Evolutionary conservation across 2,888 invertebrate genomes (phyloP), one percentile per base, ranked within the genome.

Genomic region (Caenorhabditis afra): DNA sequence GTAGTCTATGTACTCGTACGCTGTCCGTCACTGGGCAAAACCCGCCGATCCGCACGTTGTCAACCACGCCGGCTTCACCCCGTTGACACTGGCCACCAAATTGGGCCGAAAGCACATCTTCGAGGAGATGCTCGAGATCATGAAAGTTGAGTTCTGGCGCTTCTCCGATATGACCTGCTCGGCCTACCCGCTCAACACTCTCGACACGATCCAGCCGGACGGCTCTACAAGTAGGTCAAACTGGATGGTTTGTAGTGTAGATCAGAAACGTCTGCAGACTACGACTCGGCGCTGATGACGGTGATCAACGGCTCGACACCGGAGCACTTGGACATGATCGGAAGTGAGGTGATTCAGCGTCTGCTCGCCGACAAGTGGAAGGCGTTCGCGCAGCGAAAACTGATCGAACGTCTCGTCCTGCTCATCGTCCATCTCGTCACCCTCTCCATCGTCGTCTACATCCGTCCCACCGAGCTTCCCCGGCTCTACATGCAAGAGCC

Each of bases 311-410:
- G 98, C 67, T 96, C 95, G 11, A 97, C 97, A 90, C 95, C 96
- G 89, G 97, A 96, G 89, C 99, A 99, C 93, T 93, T 99, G 90
- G 96, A 98, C 91, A 99, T 99, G 97, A 92, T 99, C 88, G 97
- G 97, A 90, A 97, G 97, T 57, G 98, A 98, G 37, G 98, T 99
- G 70, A 97, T 99, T 89, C 96, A 97, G 91, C 93, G 96, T 88
- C 92, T 99, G 58, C 93, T 99, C 18, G 97, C 97, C 91, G 98
- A 99, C 91, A 99, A 99, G 91, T 99, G 99, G 99, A 97, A 98
- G 91, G 96, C 97, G 0, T 99, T 96, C 92, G 99, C 97, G 29
- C 93, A 95, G 95, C 94, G 94, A 88, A 96, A 97, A 92, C 96
- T 98, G 91, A 92, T 97, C 77, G 95, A 97, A 91, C 93, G 97